phyloP scores from a whole-genome alignment of 1,140 invertebrate genomes.

The Eupeodes corollae region DNA sequence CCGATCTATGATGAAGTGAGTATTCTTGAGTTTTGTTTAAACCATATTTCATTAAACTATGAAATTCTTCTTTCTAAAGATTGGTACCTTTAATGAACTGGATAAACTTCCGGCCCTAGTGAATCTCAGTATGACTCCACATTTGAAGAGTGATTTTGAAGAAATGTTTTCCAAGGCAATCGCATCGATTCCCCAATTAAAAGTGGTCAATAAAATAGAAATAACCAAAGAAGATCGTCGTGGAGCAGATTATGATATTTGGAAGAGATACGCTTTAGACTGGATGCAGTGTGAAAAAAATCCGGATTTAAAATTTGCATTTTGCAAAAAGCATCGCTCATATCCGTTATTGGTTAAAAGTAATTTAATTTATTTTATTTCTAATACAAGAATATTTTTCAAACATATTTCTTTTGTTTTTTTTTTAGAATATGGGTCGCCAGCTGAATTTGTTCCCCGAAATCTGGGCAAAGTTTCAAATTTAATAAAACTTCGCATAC shows the following conservation, averaged over 20 bases:
- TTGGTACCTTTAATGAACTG: conserved; percentile 56
- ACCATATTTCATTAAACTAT: background rate
- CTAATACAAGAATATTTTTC: conserved; percentile 2
- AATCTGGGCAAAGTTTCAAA: conserved; percentile 45
- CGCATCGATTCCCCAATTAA: conserved; percentile 21
- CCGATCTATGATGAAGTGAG: conserved; percentile 33
- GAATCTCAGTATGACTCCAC: conserved; percentile 56
- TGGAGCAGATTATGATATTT: conserved; percentile 80
- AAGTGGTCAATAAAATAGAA: conserved; percentile 53
- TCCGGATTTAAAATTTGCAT: conserved; percentile 41
- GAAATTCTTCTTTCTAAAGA: conserved; percentile 5
- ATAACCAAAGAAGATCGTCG: conserved; percentile 55
- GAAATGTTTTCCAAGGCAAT: conserved; percentile 34
- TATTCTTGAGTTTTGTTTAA: background rate
- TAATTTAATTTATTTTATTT: conserved; percentile 18
- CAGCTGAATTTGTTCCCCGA: conserved; percentile 58
- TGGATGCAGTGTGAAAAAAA: conserved; percentile 53
- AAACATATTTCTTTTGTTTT: conserved; percentile 15
- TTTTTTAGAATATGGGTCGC: conserved; percentile 64
- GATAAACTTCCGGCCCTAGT: conserved; percentile 62
- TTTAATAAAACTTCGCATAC: conserved; percentile 55
- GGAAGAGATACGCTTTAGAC: conserved; percentile 63
- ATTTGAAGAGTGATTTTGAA: conserved; percentile 58
- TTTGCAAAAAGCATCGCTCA: conserved; percentile 59
- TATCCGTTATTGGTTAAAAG: conserved; percentile 50